phyloP scores from a whole-genome alignment of 2,113 vertebrate genomes.

The Erpornis zantholeuca region DNA sequence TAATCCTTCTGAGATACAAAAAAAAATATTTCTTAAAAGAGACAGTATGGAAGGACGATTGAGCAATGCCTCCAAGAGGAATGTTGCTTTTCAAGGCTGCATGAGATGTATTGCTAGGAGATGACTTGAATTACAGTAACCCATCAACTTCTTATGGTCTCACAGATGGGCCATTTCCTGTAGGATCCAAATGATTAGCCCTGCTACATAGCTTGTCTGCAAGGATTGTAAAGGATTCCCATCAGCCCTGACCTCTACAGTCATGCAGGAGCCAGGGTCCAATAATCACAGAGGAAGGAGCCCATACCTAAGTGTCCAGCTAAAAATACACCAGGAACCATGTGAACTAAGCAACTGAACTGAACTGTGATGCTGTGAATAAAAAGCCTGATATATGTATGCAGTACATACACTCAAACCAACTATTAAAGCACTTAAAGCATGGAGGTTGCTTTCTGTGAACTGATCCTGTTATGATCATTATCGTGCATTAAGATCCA shows the following conservation, averaged over 20 bases:
- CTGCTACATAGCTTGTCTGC: neutral
- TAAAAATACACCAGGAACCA: neutral
- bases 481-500: neutral
- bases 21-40: neutral
- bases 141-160: neutral
- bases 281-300: neutral
- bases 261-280: neutral
- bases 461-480: neutral
- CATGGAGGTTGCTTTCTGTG: neutral
- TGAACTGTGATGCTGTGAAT: neutral
- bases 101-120: neutral
- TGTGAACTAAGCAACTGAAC: neutral
- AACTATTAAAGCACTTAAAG: neutral
- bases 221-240: neutral
- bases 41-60: neutral
- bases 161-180: neutral
- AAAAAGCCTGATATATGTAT: neutral
- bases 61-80: neutral
- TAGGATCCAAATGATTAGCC: neutral
- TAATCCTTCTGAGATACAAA: neutral
- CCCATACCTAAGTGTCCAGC: neutral
- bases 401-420: neutral
- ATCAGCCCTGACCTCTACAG: neutral
- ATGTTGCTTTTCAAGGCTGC: neutral
- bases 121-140: neutral